These are phyloP conservation scores for Cheilosia grossa DNA, from an alignment of 2,888 invertebrate genomes.

Conservation along the genomic window DNA sequence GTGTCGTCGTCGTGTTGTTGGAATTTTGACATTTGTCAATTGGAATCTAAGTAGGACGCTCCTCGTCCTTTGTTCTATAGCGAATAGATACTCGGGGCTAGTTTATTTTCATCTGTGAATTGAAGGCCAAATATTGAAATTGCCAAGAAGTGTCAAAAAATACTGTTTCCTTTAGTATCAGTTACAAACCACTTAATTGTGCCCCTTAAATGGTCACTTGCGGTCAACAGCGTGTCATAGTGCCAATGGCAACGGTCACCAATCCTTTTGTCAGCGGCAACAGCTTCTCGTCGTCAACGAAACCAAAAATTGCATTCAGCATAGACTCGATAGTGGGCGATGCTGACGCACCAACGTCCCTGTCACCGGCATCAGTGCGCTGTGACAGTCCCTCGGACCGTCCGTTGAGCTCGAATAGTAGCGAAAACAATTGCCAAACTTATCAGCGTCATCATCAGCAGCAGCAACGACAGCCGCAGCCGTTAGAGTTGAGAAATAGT, in stretches of 20 bases:
- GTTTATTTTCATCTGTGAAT: conserved; percentile 22
- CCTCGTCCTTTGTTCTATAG: conserved; percentile 3
- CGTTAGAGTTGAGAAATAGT: conserved; percentile 78
- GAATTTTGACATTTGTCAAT: conserved; percentile 61
- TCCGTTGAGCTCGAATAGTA: conserved; percentile 70
- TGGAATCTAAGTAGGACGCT: conserved; percentile 25
- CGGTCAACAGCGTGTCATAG: conserved; percentile 85
- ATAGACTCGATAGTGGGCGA: conserved; percentile 95
- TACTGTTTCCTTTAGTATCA: conserved; percentile 26
- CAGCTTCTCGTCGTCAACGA: conserved; percentile 84
- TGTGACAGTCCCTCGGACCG: conserved; percentile 78
- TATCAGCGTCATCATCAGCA: conserved; percentile 27
- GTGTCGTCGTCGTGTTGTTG: conserved; percentile 54
- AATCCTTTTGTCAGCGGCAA: conserved; percentile 80
- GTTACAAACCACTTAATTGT: conserved; percentile 17
- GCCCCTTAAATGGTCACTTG: conserved; percentile 82
- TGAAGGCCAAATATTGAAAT: conserved; percentile 33
- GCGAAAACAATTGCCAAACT: conserved; percentile 59
- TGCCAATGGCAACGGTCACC: conserved; percentile 93
- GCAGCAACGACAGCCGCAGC: conserved; percentile 71
- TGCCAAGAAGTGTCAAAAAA: neutral
- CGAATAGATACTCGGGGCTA: neutral
- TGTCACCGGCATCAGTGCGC: conserved; percentile 76
- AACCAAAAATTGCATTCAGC: conserved; percentile 97
- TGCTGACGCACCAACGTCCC: conserved; percentile 46